A percentile compares a stretch with the other conserved stretches of the same genome.
Conservation (phyloP, 2,113 vertebrate genomes). For the Stomatorhinus ivindoensis region DNA sequence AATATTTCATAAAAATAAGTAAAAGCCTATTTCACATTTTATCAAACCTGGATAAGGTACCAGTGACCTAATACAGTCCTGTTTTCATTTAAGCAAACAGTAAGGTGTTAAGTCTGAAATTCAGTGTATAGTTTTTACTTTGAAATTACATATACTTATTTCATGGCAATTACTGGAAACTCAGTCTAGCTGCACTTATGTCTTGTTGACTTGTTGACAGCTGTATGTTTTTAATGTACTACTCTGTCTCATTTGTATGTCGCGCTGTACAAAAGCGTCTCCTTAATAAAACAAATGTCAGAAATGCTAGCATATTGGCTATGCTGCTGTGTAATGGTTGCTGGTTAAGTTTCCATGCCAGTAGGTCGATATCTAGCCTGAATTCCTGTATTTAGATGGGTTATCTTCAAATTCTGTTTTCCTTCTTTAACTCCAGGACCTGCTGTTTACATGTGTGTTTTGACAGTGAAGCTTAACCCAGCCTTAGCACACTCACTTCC, state of each 20-base stretch:
- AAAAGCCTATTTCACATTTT: not conserved
- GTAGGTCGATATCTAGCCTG: not conserved
- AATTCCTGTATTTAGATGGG: not conserved
- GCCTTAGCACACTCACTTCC: not conserved
- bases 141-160: not conserved
- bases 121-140: not conserved
- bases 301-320: not conserved
- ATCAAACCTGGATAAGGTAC: not conserved
- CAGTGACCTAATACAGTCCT: not conserved
- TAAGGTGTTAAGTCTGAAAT: not conserved
- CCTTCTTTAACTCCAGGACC: not conserved
- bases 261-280: not conserved
- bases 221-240: not conserved
- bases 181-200: not conserved
- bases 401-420: not conserved
- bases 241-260: not conserved
- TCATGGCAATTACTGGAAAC: not conserved
- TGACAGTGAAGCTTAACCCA: not conserved
- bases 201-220: not conserved
- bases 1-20: not conserved
- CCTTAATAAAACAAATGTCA: not conserved
- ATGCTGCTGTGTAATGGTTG: not conserved
- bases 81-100: not conserved
- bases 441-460: not conserved
- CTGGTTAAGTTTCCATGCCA: not conserved